Base-by-base conservation (phyloP, 2,113 vertebrate species). In the Scalopus aquaticus region DNA sequence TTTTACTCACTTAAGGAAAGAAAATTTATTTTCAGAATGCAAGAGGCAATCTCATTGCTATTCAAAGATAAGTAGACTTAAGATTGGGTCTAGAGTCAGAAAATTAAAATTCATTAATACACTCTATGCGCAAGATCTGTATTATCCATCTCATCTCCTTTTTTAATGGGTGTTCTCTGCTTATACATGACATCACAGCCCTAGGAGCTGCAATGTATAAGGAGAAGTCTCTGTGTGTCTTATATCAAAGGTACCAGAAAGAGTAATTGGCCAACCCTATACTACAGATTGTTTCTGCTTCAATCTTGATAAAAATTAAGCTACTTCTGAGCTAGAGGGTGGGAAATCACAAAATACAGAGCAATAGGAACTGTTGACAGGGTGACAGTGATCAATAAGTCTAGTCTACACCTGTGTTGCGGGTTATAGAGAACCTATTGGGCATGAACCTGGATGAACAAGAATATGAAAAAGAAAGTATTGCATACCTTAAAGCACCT, bases 21-120 rank as follows among this genome's bases (percentile, higher is more conserved):
- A 20, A 2, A 70, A 84, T 90, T 95, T 74, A 82, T 91, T 95
- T 74, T 90, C 42, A 82, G 74, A 94, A 58, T 39, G 10, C 42
- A 89, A 93, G 13, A 81, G 20, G 19, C 58, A 82, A n/a, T 83
- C 3, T 90, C n/a, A 54, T n/a, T 92, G 42, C 86, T n/a, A 74
- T 78, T 90, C 32, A 94, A 65, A 32, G 37, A 54, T 73, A 86
- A 54, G 13, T 72, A 87, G 26, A 17, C 44, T 56, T 5, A n/a
- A 2, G n/a, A 67, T 17, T 60, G 22, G n/a, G 51, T 49, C 44
- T 76, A 77, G 60, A 95, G 54, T 22, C 39, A 91, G 56, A 88
- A 93, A 76, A 60, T 62, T 28, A 81, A 89, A 94, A 77, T 72
- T 84, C 56, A 83, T 70, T 64, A 81, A 49, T 9, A n/a, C 26